Conservation (phyloP, 1,140 invertebrate genomes). For the Drosophila busckii region DNA sequence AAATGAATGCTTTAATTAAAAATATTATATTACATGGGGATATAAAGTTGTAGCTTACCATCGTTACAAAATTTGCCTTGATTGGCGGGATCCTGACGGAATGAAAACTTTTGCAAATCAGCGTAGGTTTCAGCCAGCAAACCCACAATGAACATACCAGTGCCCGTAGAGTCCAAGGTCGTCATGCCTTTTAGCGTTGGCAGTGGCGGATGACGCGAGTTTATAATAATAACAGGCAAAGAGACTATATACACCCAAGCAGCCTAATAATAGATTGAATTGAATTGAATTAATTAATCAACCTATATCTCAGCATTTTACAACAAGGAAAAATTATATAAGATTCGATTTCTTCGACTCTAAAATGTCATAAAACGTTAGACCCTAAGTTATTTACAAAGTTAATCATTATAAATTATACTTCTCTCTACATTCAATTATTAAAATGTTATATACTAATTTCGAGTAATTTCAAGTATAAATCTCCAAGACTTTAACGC, state of each 20-base stretch:
- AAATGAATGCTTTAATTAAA: background rate
- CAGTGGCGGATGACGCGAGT: constrained; percentile 89
- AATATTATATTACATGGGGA: background rate
- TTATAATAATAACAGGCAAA: constrained; percentile 93
- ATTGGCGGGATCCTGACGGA: constrained; percentile 91
- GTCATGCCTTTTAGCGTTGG: constrained; percentile 90
- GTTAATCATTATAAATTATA: no score
- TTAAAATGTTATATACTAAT: no score
- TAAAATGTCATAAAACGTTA: no score
- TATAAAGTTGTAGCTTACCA: constrained; percentile 80
- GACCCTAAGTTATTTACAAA: no score
- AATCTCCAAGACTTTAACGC: no score
- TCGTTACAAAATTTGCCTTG: constrained; percentile 94
- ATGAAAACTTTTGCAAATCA: constrained; percentile 94
- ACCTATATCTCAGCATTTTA: no score
- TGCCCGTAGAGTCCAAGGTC: constrained; percentile 89
- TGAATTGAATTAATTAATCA: background rate
- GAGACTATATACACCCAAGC: constrained; percentile 96
- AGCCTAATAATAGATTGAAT: constrained; percentile 81
- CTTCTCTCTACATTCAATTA: no score
- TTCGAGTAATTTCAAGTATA: no score
- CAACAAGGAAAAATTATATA: no score
- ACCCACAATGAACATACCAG: constrained; percentile 90
- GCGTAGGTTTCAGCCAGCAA: constrained; percentile 92
- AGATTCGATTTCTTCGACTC: no score